A percentile compares a stretch with the other conserved stretches of the same genome.
phyloP scores from a whole-genome alignment of 1,140 invertebrate genomes.

The Phthorimaea operculella region DNA sequence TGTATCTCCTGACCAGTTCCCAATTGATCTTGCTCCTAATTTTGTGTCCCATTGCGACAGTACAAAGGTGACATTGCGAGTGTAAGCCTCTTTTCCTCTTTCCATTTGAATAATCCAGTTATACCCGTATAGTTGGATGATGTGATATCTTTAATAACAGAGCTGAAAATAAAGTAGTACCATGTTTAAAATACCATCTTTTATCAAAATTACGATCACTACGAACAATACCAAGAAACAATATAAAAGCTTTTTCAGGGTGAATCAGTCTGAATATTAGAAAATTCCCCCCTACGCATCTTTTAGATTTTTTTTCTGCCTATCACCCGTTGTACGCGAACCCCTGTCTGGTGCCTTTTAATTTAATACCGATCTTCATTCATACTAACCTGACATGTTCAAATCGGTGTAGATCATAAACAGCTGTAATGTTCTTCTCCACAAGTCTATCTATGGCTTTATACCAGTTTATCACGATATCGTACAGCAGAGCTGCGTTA shows the following conservation, averaged over 20 bases:
- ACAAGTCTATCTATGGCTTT: slow-evolving; percentile 24
- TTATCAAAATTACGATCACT: too few relatives aligned
- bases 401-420: slow-evolving; percentile 37
- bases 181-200: too few relatives aligned
- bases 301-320: too few relatives aligned
- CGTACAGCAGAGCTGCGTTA: slow-evolving; percentile 31
- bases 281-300: too few relatives aligned
- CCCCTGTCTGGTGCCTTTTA: too few relatives aligned
- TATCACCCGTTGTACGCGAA: too few relatives aligned
- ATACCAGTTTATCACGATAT: slow-evolving; percentile 37
- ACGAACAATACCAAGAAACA: too few relatives aligned
- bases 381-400: slow-evolving; percentile 23
- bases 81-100: slow-evolving; percentile 13
- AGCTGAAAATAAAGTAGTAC: not conserved
- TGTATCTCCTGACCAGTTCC: slow-evolving; percentile 21
- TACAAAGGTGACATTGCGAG: slow-evolving; percentile 20
- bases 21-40: slow-evolving; percentile 19
- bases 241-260: too few relatives aligned
- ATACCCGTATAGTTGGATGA: slow-evolving; percentile 12
- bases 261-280: too few relatives aligned
- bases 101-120: slow-evolving; percentile 36
- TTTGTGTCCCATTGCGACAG: slow-evolving; percentile 31
- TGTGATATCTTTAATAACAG: not conserved
- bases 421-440: slow-evolving; percentile 19
- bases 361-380: too few relatives aligned